Base-by-base conservation (phyloP, 2,888 invertebrate genomes). In the Parochlus steinenii region DNA sequence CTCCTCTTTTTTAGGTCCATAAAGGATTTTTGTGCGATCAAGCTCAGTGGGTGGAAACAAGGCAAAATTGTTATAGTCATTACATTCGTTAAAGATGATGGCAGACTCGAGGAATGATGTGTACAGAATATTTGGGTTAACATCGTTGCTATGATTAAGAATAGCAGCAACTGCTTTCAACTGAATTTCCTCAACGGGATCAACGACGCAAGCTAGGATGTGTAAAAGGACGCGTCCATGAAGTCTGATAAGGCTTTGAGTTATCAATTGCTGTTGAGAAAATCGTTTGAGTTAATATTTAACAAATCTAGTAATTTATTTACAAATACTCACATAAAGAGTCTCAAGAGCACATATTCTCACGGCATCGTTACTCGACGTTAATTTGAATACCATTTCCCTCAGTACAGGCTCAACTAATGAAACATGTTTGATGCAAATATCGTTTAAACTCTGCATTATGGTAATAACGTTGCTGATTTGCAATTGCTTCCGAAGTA, bases 231-330 rank as follows among this genome's bases (percentile, higher is more conserved):
- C 36, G 10, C 36, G 22, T 11, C 36, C 36, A 30, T 36, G 29
- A 29, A 36, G 29, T 19, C 30, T 36, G 19, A 36, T 36, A 28
- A 36, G 30, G 18, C 30, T 30, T 30, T 36, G 36, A 29, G 30
- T 36, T 8, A 36, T 30, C 2, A 36, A 18, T 18, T 36, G n/a
- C n/a, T n/a, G n/a, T n/a, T n/a, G n/a, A n/a, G n/a, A n/a, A n/a
- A n/a, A n/a, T n/a, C n/a, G n/a, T n/a, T n/a, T n/a, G n/a, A n/a
- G n/a, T n/a, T n/a, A n/a, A n/a, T n/a, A n/a, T n/a, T n/a, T n/a
- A n/a, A n/a, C n/a, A n/a, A n/a, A n/a, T n/a, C n/a, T n/a, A n/a
- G n/a, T n/a, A n/a, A n/a, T n/a, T n/a, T n/a, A n/a, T n/a, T n/a
- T n/a, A n/a, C n/a, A n/a, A n/a, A n/a, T n/a, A n/a, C n/a, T n/a